Conservation (phyloP, 2,797 vertebrate genomes). For the Cheirogaleus major region DNA sequence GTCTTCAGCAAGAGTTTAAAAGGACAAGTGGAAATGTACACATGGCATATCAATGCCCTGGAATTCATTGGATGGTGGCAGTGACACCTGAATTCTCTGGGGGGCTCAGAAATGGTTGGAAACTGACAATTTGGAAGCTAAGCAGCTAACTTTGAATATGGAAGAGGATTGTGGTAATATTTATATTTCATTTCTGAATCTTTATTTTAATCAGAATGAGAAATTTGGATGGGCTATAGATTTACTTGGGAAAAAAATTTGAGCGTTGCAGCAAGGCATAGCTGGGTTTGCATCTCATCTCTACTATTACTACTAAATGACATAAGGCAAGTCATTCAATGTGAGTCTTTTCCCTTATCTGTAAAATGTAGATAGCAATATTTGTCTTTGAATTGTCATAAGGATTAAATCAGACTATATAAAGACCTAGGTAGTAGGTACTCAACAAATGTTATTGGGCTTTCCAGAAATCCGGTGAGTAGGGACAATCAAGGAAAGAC, state of each 20-base stretch:
- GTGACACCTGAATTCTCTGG: neutral
- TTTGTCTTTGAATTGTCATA: neutral
- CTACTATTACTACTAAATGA: neutral
- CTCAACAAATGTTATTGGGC: neutral
- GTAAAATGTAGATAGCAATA: slow-evolving; percentile 6
- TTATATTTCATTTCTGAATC: neutral
- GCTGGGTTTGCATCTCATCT: neutral
- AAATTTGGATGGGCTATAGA: neutral
- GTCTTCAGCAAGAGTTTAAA: neutral
- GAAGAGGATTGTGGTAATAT: neutral
- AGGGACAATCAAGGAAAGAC: neutral
- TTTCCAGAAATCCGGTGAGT: slow-evolving; percentile 5
- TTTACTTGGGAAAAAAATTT: neutral
- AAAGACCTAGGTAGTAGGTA: neutral
- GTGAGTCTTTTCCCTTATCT: neutral
- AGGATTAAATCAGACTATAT: neutral
- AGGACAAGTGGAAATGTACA: neutral
- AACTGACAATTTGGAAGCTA: neutral
- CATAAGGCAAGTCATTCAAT: neutral
- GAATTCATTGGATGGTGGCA: neutral
- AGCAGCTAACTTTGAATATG: neutral
- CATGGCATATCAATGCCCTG: neutral
- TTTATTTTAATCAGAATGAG: neutral
- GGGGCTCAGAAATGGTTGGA: neutral
- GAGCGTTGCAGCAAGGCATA: neutral